Conservation (phyloP, 2,797 vertebrate species). For the Gobionotothen gibberifrons region DNA sequence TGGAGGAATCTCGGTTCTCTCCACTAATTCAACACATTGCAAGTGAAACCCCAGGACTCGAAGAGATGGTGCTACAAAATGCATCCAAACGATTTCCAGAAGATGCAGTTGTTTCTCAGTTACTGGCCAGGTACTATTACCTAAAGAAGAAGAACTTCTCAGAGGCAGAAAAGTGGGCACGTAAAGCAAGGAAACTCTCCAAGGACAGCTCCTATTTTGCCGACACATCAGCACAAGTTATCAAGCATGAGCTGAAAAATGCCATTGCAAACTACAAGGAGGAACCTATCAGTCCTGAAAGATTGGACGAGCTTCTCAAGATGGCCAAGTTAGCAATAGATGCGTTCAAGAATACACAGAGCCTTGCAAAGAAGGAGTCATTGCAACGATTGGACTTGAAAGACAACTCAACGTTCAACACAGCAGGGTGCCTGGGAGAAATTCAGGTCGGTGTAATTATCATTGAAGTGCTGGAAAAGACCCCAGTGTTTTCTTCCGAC, state of each 20-base stretch:
- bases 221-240: conserved; percentile 79
- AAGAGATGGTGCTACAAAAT: conserved; percentile 72
- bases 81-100: conserved; percentile 68
- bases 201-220: conserved; percentile 74
- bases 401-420: conserved; percentile 73
- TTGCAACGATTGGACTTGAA: background rate
- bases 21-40: conserved; percentile 74
- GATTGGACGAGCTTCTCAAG: conserved; percentile 57
- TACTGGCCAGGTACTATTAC: conserved; percentile 79
- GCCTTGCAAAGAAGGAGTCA: conserved; percentile 70
- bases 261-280: conserved; percentile 42
- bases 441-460: conserved; percentile 70
- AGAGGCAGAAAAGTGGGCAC: conserved; percentile 63
- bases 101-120: conserved; percentile 72
- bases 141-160: conserved; percentile 70
- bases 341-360: conserved; percentile 74
- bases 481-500: conserved; percentile 54
- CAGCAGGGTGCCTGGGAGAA: conserved; percentile 70
- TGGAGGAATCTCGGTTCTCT: conserved; percentile 63
- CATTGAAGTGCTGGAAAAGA: conserved; percentile 67
- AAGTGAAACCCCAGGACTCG: conserved; percentile 62
- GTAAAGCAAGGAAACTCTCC: conserved; percentile 60
- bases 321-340: conserved; percentile 68
- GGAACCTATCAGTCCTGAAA: conserved; percentile 34
- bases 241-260: conserved; percentile 71